Evolutionary conservation across 2,888 invertebrate genomes (phyloP).

Genomic region (Callimorpha dominula): DNA sequence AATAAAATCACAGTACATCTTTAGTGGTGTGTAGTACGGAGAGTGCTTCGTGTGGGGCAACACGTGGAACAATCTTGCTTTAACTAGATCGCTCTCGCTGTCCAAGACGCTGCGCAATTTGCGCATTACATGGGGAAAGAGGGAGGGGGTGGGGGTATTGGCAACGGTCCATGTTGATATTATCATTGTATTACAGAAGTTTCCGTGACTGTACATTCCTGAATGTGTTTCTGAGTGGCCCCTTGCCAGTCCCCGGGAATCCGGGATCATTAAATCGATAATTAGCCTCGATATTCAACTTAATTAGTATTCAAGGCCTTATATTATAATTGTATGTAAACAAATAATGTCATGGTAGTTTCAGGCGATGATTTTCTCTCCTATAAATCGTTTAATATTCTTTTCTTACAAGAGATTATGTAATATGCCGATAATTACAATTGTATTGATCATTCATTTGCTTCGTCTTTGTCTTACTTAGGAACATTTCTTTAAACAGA

Average conservation of each 20-base stretch:
- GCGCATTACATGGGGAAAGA: not conserved
- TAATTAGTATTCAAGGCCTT: not conserved
- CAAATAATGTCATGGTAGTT: no score
- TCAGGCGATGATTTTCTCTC: no score
- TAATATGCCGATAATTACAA: no score
- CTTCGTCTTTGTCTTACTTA: no score
- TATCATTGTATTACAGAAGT: conserved; percentile 7
- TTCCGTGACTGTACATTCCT: conserved; percentile 1
- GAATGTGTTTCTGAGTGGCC: not conserved
- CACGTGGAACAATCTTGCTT: not conserved
- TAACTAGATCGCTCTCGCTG: not conserved
- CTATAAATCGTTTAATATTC: no score
- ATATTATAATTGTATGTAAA: not conserved
- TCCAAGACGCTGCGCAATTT: not conserved
- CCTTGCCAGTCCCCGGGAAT: not conserved
- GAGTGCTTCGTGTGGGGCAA: not conserved
- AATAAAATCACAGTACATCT: not conserved
- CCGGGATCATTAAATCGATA: not conserved
- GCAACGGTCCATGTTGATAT: conserved; percentile 9
- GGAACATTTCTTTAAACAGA: no score
- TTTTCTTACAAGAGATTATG: no score
- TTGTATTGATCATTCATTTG: no score
- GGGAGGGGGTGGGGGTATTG: not conserved
- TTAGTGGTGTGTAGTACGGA: not conserved
- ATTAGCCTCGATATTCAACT: not conserved